Conservation (phyloP, 2,113 vertebrate genomes). For the Alethe diademata region DNA sequence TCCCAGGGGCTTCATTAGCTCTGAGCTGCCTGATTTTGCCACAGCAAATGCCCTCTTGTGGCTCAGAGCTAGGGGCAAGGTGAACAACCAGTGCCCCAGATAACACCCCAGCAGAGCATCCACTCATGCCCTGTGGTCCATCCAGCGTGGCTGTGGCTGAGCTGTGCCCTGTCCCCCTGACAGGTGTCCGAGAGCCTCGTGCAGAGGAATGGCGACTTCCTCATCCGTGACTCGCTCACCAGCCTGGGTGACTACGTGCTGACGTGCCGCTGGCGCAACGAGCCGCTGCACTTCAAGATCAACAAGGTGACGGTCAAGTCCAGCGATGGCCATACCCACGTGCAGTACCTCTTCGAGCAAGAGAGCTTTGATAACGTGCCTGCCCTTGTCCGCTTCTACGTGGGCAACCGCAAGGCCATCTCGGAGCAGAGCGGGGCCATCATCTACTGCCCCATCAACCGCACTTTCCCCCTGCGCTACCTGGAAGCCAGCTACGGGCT, state of each 20-base stretch:
- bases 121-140: neutral
- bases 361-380: slow-evolving; percentile 94
- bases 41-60: neutral
- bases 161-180: neutral
- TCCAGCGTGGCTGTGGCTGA: neutral
- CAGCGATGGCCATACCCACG: slow-evolving; percentile 80
- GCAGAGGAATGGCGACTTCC: slow-evolving; percentile 89
- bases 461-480: slow-evolving; percentile 94
- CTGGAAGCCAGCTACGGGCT: slow-evolving; percentile 94
- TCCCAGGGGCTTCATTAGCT: neutral
- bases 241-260: slow-evolving; percentile 90
- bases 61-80: neutral
- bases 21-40: neutral
- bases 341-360: slow-evolving; percentile 91
- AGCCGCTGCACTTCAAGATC: slow-evolving; percentile 93
- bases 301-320: slow-evolving; percentile 94
- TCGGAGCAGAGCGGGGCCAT: slow-evolving; percentile 87
- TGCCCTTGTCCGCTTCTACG: slow-evolving; percentile 87
- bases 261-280: slow-evolving; percentile 92
- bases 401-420: slow-evolving; percentile 87
- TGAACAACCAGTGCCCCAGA: rapidly evolving
- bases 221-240: slow-evolving; percentile 92
- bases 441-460: slow-evolving; percentile 94
- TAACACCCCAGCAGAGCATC: neutral
- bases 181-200: slow-evolving; percentile 93